Base-by-base conservation (phyloP, 1,140 invertebrate genomes). In the Rhopalosiphum maidis region DNA sequence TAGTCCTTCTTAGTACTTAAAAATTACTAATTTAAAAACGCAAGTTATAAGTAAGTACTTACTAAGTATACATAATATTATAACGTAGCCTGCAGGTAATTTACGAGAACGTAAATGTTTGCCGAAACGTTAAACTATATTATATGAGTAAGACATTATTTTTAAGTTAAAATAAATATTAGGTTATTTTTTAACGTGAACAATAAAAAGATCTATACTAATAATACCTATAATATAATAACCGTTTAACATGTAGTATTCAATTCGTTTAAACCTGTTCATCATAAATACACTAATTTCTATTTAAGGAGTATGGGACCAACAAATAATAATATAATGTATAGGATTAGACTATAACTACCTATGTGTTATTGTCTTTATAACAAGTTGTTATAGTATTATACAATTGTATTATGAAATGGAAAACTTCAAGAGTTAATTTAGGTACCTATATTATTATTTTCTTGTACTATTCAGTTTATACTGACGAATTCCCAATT, bases 251-350 rank as follows among this genome's bases (percentile, higher is more conserved):
- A 18, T n/a, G 30, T 77, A n/a, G 60, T 77, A 77, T 68, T 68
- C 60, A 68, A 60, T n/a, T 68, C 60, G 60, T 15, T 68, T 68
- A 15, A n/a, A 77, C 60, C 60, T 18, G n/a, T 77, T n/a, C 30
- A 77, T 77, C n/a, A 77, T 77, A 77, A 77, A 77, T 77, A 77
- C 60, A 77, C 60, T 77, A n/a, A 77, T 77, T 77, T 35, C n/a
- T 1, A 77, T 77, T 15, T 18, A 77, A 77, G 11, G 60, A 77
- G 5, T 77, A 77, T 35, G 60, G 30, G 60, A 77, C 30, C 60
- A n/a, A 77, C 30, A 77, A 77, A 77, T 51, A 51, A 85, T 85
- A 22, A 77, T n/a, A n/a, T 51, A 51, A 85, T 85, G 8, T 43
- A 85, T 25, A 85, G 22, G 23, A 41, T 41, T 41, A 85, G 9